Base-by-base conservation (phyloP, 2,888 invertebrate species). In the Enchytraeus crypticus region DNA sequence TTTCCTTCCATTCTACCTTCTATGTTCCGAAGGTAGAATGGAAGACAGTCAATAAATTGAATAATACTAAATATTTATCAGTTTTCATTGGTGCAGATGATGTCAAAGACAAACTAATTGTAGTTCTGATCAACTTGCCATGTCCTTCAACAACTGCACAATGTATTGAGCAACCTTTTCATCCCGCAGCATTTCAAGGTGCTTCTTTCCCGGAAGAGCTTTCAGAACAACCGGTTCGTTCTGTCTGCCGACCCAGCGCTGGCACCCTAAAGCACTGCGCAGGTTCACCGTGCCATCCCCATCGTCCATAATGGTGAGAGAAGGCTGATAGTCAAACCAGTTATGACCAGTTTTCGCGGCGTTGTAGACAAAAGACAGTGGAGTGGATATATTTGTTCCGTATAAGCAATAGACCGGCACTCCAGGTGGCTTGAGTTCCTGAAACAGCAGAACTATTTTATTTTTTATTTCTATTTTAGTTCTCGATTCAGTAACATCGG, bases 221-320 rank as follows among this genome's bases (percentile, higher is more conserved):
- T 85, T 76, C 49, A 85, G 80, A 73, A 85, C 85, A 51, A 91
- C 83, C 5, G 69, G 64, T 23, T 45, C 38, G 21, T 51, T 51
- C 29, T 51, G 53, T n/a, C 21, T 51, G 11, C 32, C 32, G 8
- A 51, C 29, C 95, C 95, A 97, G 64, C 83, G 82, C 56, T 84
- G 79, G 78, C 97, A 97, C 1, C 88, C 92, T 71, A 85, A 82
- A 21, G 96, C 83, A 60, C 95, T 95, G 65, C 91, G 84, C 63
- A 84, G 74, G 82, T 97, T 97, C 0, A 97, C 97, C 0, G 97
- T 97, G n/a, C 97, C 97, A 82, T 98, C 98, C 1, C 98, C 98
- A 76, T 92, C 87, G 3, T 95, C 97, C 69, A 82, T 77, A 5
- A 83, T 65, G 2, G 70, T 68, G 5, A 62, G 60, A n/a, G n/a